phyloP scores from a whole-genome alignment of 2,888 invertebrate species.

The Thumatha senex region DNA sequence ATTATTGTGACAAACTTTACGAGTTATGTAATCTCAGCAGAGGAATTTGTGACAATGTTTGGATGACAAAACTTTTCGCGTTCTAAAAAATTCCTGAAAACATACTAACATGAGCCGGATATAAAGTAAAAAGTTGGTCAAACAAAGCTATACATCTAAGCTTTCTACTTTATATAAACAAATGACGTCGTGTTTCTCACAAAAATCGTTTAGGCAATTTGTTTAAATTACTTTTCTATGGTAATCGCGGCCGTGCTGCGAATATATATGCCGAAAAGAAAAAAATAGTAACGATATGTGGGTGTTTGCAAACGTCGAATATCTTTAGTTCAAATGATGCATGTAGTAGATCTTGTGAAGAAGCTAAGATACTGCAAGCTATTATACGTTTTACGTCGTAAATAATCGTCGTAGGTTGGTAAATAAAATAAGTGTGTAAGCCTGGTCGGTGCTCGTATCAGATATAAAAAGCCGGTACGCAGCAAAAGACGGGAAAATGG shows the following conservation, averaged over 20 bases:
- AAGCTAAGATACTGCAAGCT: slow-evolving; percentile 72
- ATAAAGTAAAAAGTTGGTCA: slow-evolving; percentile 41
- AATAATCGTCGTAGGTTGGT: slow-evolving; percentile 75
- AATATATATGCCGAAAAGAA: slow-evolving; percentile 60
- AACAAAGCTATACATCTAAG: slow-evolving; percentile 43
- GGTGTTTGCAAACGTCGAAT: slow-evolving; percentile 58
- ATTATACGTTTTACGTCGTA: slow-evolving; percentile 76
- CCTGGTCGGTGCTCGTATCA: slow-evolving; percentile 68
- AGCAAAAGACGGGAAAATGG: slow-evolving; percentile 67
- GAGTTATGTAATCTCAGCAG: slow-evolving; percentile 51
- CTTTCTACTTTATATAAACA: slow-evolving; percentile 56
- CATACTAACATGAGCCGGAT: slow-evolving; percentile 31
- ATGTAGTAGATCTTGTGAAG: slow-evolving; percentile 59
- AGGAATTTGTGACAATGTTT: slow-evolving; percentile 45
- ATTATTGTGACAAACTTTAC: slow-evolving; percentile 52
- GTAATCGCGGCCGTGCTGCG: slow-evolving; percentile 69
- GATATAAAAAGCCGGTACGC: slow-evolving; percentile 71
- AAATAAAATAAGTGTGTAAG: slow-evolving; percentile 78
- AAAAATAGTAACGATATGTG: slow-evolving; percentile 50
- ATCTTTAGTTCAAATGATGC: slow-evolving; percentile 63
- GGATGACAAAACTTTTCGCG: slow-evolving; percentile 48
- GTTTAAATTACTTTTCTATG: slow-evolving; percentile 79
- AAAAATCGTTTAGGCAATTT: slow-evolving; percentile 77
- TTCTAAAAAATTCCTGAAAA: slow-evolving; percentile 42
- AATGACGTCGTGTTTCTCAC: slow-evolving; percentile 62